These are phyloP conservation scores for Halcyon malimbica DNA, from an alignment of 2,113 vertebrate species.

Conservation along the genomic window DNA sequence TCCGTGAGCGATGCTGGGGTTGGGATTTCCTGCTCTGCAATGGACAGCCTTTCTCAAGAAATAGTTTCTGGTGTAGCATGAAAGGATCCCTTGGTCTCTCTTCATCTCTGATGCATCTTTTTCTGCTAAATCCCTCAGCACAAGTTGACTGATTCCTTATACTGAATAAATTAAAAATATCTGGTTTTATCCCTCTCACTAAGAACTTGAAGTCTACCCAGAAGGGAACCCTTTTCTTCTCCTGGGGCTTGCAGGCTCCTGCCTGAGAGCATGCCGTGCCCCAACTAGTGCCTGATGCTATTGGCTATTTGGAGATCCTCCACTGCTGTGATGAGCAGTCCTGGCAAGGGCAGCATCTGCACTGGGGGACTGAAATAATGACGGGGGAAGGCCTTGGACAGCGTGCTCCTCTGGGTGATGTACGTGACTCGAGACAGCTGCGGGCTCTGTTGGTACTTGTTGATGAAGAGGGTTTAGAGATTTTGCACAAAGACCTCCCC, in stretches of 20 bases:
- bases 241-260: background rate
- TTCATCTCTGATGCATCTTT: background rate
- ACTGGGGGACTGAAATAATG: accelerated
- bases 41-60: background rate
- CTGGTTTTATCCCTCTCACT: background rate
- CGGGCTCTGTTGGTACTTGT: background rate
- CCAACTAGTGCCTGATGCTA: background rate
- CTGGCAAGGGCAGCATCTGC: background rate
- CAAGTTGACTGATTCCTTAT: background rate
- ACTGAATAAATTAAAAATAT: background rate
- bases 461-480: background rate
- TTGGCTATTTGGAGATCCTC: background rate
- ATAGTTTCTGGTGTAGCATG: background rate
- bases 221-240: background rate
- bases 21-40: background rate
- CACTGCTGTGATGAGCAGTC: background rate
- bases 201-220: background rate
- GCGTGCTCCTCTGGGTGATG: background rate
- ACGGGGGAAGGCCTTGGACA: background rate
- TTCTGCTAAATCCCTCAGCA: background rate
- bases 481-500: background rate
- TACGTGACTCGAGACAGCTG: background rate
- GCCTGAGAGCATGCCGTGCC: accelerated
- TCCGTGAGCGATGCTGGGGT: accelerated
- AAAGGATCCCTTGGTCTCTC: background rate